Percentiles rank a stretch among this genome's conserved stretches.
phyloP scores from a whole-genome alignment of 2,888 invertebrate species.

The Heliothis peltigera region DNA sequence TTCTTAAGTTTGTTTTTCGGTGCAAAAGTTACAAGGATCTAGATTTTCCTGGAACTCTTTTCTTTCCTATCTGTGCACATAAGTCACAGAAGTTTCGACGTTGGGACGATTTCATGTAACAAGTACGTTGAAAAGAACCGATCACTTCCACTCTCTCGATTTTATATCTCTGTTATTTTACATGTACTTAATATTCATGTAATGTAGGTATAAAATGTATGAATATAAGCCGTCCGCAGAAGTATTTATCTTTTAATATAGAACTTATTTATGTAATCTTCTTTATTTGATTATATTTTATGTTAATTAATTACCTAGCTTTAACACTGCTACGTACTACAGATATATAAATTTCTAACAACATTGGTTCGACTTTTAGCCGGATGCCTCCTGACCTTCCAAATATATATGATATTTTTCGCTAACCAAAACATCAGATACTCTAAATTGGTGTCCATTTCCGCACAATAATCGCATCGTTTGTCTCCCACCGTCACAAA shows the following conservation, averaged over 20 bases:
- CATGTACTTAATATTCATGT: background rate
- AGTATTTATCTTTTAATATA: too few species aligned
- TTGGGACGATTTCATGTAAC: background rate
- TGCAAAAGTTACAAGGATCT: background rate
- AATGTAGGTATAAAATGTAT: background rate
- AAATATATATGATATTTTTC: conserved; percentile 37
- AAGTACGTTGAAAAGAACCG: background rate
- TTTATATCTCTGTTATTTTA: background rate
- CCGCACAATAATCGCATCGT: conserved; percentile 72
- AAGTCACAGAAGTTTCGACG: background rate
- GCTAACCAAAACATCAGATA: conserved; percentile 51
- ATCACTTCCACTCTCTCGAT: background rate
- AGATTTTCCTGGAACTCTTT: conserved; percentile 1
- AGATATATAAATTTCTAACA: too few species aligned
- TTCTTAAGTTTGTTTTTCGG: conserved; percentile 2
- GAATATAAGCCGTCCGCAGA: too few species aligned
- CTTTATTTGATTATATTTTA: too few species aligned
- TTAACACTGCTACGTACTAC: too few species aligned
- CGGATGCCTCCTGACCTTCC: conserved; percentile 16
- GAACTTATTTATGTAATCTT: too few species aligned
- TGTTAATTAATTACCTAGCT: too few species aligned
- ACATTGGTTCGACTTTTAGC: background rate
- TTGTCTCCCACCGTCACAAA: conserved; percentile 78
- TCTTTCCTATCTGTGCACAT: background rate
- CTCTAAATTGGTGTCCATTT: conserved; percentile 72